These are phyloP conservation scores for Psilopogon haemacephalus DNA, from an alignment of 2,113 vertebrate species.

Conservation along the genomic window DNA sequence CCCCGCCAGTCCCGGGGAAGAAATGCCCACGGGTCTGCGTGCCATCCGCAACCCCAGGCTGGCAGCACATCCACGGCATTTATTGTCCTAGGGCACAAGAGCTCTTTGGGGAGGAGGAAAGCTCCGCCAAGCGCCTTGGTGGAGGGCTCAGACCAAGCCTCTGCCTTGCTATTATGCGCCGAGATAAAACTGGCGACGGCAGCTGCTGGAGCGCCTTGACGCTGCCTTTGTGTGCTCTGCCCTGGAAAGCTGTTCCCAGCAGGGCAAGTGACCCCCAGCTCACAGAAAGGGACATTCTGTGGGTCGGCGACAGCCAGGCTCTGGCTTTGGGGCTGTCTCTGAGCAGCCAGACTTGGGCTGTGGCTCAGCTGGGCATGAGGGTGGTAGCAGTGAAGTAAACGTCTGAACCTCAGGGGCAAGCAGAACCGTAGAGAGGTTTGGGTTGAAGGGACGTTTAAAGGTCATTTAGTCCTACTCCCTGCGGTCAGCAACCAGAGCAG, in stretches of 20 bases:
- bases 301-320: neutral
- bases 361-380: accelerated
- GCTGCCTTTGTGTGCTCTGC: neutral
- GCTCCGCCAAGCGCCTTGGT: neutral
- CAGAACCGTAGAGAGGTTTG: too few species aligned
- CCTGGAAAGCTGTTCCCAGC: constrained; percentile 13
- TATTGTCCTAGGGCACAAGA: constrained; percentile 66
- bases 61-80: constrained; percentile 17
- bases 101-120: neutral
- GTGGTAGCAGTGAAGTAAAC: accelerated
- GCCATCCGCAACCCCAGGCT: neutral
- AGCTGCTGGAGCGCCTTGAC: constrained; percentile 46
- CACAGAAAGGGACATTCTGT: constrained; percentile 24
- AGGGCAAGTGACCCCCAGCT: neutral
- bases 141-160: neutral
- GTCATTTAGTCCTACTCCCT: too few species aligned
- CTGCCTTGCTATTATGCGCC: neutral
- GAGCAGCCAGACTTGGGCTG: neutral
- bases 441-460: too few species aligned
- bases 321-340: neutral
- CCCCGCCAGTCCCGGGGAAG: neutral
- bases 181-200: constrained; percentile 48
- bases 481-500: too few species aligned
- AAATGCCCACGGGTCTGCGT: constrained; percentile 20
- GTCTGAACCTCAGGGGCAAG: neutral